These are phyloP conservation scores for Aegithalos caudatus DNA, from an alignment of 2,113 vertebrate species.

Conservation along the genomic window DNA sequence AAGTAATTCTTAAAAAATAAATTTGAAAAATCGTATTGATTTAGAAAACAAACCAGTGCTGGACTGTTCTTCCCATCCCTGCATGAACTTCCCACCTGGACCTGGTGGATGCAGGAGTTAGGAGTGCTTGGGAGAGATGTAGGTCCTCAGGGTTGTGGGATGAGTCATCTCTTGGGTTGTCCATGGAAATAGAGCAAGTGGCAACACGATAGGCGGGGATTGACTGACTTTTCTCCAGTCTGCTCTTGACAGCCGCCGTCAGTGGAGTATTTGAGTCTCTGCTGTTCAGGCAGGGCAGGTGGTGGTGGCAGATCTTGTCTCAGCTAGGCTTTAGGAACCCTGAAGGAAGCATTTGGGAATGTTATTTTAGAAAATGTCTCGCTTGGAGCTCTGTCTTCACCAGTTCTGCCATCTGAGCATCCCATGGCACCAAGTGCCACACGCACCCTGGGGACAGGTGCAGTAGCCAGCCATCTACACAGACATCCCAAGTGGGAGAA, in stretches of 20 bases:
- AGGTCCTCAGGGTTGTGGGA: background rate
- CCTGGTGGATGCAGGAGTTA: background rate
- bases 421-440: fast-evolving
- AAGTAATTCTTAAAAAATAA: conserved; percentile 85
- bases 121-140: background rate
- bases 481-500: background rate
- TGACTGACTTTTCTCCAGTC: background rate
- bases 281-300: background rate
- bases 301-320: background rate
- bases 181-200: background rate
- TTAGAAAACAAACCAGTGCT: conserved; percentile 68
- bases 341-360: background rate
- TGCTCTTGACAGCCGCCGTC: background rate
- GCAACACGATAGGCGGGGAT: background rate
- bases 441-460: fast-evolving
- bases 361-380: background rate
- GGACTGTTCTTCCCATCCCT: background rate
- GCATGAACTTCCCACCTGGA: background rate
- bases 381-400: fast-evolving
- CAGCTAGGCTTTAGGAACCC: background rate
- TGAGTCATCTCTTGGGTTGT: fast-evolving
- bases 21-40: conserved; percentile 82
- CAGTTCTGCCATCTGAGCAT: background rate
- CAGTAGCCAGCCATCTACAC: fast-evolving
- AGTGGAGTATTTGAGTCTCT: background rate